Base-by-base conservation (phyloP, 1,140 invertebrate genomes). In the Drosophila simulans region DNA sequence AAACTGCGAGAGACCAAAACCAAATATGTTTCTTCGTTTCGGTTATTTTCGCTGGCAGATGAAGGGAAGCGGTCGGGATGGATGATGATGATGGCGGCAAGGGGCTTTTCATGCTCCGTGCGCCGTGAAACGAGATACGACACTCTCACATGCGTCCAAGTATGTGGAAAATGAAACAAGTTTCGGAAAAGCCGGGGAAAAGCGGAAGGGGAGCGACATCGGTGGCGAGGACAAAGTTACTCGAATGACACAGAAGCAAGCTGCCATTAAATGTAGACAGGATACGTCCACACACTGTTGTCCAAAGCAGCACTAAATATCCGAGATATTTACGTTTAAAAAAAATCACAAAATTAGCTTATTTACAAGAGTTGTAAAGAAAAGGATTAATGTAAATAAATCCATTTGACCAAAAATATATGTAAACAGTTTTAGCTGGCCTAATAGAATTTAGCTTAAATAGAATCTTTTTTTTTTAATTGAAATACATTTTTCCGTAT, bases 71-170 rank as follows among this genome's bases (percentile, higher is more conserved):
- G n/a, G 17, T 51, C 3, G 51, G 63, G 60, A 65, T 52, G 72
- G 69, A 72, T 73, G 70, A 54, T 66, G 39, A 39, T 64, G 42
- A 20, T 13, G 35, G 35, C 62, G 56, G 65, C 65, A 72, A 74
- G 45, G 77, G 62, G 63, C 34, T 74, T 81, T 81, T 85, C 82
- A 85, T 77, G 81, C 81, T 85, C 76, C 63, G 53, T 74, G 59
- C 72, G 72, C 81, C 73, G 64, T 85, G 82, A 86, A 85, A 85
- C 82, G 77, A 85, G 82, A 85, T 78, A 70, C 79, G 59, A 49
- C 48, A 58, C 59, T 58, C 54, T 46, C 70, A 76, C 64, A 46
- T 57, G 63, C 62, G 54, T 34, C 74, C 74, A 83, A 74, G 80
- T 83, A 69, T 69, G 80, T 83, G 64, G 75, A 76, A 83, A 83